Percentiles rank a stretch among this genome's conserved stretches.
Conservation (phyloP, 2,113 vertebrate species). For the Myocastor coypus region DNA sequence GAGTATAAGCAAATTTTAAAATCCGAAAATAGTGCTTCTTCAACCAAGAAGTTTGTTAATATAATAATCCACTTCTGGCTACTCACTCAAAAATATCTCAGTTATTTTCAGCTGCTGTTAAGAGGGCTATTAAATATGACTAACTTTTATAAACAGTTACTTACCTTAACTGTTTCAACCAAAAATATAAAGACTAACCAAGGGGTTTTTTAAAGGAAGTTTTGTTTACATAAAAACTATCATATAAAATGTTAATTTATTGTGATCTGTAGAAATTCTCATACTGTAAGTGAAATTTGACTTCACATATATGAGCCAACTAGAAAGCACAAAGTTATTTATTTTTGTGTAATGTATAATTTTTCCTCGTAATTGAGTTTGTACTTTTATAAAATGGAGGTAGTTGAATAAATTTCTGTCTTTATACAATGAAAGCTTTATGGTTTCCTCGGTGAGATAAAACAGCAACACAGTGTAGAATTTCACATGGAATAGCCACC, state of each 20-base stretch:
- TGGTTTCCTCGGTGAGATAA: neutral
- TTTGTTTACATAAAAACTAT: conserved; percentile 23
- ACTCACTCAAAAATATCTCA: neutral
- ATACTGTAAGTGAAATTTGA: conserved; percentile 8
- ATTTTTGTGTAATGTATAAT: conserved; percentile 57
- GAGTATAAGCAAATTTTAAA: neutral
- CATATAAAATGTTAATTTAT: neutral
- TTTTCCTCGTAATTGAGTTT: conserved; percentile 57
- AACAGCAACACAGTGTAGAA: neutral
- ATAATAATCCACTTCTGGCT: neutral
- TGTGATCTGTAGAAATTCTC: neutral
- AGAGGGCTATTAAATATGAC: neutral
- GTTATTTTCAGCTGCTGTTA: neutral
- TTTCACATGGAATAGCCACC: conserved; percentile 1
- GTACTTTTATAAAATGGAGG: conserved; percentile 36
- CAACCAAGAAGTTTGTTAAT: neutral
- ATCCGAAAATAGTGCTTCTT: neutral
- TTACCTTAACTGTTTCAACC: neutral
- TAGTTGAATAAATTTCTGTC: conserved; percentile 1
- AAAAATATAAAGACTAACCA: neutral
- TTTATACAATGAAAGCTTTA: conserved; percentile 41
- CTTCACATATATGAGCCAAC: neutral
- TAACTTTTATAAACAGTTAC: neutral
- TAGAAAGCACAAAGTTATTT: conserved; percentile 29
- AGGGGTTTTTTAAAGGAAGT: neutral